Conservation (phyloP, 2,797 vertebrate genomes). For the Lithobates pipiens region DNA sequence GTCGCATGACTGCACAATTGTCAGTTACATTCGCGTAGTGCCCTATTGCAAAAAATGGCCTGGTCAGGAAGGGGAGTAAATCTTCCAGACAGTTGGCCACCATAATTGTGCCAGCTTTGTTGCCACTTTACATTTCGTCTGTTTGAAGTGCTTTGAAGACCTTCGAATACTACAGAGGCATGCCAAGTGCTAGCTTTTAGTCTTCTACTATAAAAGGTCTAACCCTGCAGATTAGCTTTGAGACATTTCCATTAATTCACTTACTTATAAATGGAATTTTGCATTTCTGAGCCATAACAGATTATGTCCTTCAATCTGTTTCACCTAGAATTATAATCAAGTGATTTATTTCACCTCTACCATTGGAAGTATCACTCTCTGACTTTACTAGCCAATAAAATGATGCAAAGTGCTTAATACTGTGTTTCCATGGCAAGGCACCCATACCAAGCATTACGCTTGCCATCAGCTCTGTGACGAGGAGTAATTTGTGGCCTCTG, state of each 20-base stretch:
- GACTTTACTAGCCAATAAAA: conserved; percentile 21
- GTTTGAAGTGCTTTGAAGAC: neutral
- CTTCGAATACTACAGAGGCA: neutral
- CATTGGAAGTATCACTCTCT: neutral
- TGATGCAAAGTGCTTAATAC: conserved; percentile 4
- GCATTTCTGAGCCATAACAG: neutral
- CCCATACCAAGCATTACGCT: neutral
- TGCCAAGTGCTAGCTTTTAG: neutral
- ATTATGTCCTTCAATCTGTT: neutral
- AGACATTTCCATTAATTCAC: neutral
- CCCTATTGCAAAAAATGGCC: too few species aligned
- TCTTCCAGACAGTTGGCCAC: neutral
- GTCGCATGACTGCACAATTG: too few species aligned
- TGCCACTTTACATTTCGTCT: neutral
- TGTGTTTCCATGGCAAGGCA: neutral
- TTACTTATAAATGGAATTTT: neutral
- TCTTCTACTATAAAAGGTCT: neutral
- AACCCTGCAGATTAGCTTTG: neutral
- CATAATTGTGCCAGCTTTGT: neutral
- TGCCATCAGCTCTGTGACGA: neutral
- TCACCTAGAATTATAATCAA: conserved; percentile 12
- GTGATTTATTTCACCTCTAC: conserved; percentile 6
- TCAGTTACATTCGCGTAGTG: too few species aligned
- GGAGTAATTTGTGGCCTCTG: neutral
- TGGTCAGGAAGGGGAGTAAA: too few species aligned